Conservation (phyloP, 2,797 vertebrate species). For the Apodemus agrarius region DNA sequence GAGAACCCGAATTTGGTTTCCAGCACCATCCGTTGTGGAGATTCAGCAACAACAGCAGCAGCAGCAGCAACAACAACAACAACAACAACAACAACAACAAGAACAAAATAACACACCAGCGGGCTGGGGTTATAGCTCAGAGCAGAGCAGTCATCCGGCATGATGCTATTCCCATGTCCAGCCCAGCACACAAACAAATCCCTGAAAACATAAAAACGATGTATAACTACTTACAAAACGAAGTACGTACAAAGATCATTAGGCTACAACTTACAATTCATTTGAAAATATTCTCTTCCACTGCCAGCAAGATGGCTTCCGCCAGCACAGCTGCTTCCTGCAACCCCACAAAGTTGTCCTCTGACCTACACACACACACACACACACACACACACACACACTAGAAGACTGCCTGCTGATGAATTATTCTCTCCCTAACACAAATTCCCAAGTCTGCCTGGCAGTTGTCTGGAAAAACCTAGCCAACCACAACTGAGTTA, state of each 20-base stretch:
- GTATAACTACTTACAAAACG: not conserved
- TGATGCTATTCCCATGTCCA: not conserved
- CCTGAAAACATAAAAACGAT: not conserved
- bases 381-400: fast-evolving
- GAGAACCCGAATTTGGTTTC: not conserved
- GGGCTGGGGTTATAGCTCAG: not conserved
- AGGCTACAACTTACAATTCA: not conserved
- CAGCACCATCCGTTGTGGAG: not conserved
- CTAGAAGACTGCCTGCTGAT: not conserved
- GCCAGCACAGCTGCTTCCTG: not conserved
- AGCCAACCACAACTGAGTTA: not conserved
- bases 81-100: no score
- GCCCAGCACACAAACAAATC: not conserved
- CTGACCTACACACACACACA: fast-evolving
- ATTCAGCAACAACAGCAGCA: not conserved
- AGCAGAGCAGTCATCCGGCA: not conserved
- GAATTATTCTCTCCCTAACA: not conserved
- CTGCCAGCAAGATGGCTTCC: not conserved
- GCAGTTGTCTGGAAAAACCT: not conserved
- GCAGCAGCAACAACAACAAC: not conserved
- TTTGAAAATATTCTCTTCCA: not conserved
- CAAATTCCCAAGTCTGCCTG: not conserved
- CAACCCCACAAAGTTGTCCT: not conserved
- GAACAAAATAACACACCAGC: not conserved
- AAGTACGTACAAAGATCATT: no score